These are phyloP conservation scores for Ellobius talpinus DNA, from an alignment of 2,113 vertebrate genomes.

Conservation along the genomic window DNA sequence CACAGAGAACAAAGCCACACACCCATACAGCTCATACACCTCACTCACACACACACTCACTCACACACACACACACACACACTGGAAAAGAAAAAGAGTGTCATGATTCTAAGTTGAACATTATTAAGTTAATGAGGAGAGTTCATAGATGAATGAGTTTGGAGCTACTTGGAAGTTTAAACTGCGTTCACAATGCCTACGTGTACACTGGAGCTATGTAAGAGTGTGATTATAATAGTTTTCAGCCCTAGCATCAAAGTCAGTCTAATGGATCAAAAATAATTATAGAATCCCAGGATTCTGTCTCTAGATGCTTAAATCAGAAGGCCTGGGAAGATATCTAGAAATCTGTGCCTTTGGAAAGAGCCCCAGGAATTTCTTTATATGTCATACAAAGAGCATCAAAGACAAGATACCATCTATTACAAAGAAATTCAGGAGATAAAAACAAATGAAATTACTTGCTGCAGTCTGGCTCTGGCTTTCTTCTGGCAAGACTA, in stretches of 20 bases:
- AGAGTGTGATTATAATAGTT: not conserved
- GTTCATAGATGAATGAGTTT: not conserved
- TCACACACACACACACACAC: not conserved
- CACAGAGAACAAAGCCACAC: not conserved
- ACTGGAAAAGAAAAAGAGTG: not conserved
- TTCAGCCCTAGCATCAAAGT: not conserved
- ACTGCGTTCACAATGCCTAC: not conserved
- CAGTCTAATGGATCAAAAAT: not conserved
- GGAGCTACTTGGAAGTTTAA: not conserved
- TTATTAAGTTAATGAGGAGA: not conserved
- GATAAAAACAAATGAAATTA: not conserved
- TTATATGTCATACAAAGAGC: not conserved
- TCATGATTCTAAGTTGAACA: not conserved
- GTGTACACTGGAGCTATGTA: not conserved
- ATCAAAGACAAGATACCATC: not conserved
- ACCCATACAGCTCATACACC: not conserved
- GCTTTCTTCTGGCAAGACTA: not conserved
- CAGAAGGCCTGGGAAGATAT: not conserved
- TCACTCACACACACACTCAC: not conserved
- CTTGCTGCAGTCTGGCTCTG: not conserved
- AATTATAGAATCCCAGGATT: not conserved
- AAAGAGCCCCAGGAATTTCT: not conserved
- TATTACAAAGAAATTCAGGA: not conserved
- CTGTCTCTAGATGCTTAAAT: not conserved
- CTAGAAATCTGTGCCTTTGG: not conserved